Evolutionary conservation across 2,797 vertebrate genomes (phyloP).

Genomic region (Bucorvus abyssinicus): DNA sequence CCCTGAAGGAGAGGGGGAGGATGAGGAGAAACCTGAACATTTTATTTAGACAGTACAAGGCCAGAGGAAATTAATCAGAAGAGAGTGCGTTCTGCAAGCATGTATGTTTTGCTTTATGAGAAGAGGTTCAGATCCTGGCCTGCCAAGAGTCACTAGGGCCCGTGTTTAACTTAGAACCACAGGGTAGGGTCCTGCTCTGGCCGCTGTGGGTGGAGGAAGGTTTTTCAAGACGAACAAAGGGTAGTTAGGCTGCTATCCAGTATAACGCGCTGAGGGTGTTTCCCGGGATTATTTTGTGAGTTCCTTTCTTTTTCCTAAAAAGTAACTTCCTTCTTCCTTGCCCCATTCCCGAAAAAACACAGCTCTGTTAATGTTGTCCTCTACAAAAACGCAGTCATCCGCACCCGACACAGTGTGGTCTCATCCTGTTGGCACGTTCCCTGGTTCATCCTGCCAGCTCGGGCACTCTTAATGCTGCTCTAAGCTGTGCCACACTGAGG

Average conservation of each 20-base stretch:
- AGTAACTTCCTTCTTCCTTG: background rate
- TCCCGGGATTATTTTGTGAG: background rate
- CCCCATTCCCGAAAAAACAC: background rate
- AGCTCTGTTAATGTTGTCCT: background rate
- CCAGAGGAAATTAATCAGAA: conserved; percentile 61
- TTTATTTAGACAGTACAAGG: conserved; percentile 30
- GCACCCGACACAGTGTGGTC: background rate
- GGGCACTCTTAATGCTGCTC: background rate
- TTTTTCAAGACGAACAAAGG: conserved; percentile 9
- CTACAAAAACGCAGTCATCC: background rate
- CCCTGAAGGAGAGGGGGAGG: background rate
- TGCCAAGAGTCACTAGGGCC: background rate
- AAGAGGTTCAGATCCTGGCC: background rate
- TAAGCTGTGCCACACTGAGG: background rate
- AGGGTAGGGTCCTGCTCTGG: background rate
- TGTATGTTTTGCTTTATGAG: conserved; percentile 3
- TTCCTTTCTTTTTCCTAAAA: background rate
- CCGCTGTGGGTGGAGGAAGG: background rate
- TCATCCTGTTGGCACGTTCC: background rate
- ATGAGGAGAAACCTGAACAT: background rate
- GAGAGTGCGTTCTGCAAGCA: background rate
- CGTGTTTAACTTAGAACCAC: background rate
- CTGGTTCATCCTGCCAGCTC: background rate
- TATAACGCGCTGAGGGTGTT: background rate
- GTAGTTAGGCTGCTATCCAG: background rate